A percentile compares a stretch with the other conserved stretches of the same genome.
phyloP scores from a whole-genome alignment of 30 jellyfish, hydroid and myxozoan species.

The Aurelia aurita region DNA sequence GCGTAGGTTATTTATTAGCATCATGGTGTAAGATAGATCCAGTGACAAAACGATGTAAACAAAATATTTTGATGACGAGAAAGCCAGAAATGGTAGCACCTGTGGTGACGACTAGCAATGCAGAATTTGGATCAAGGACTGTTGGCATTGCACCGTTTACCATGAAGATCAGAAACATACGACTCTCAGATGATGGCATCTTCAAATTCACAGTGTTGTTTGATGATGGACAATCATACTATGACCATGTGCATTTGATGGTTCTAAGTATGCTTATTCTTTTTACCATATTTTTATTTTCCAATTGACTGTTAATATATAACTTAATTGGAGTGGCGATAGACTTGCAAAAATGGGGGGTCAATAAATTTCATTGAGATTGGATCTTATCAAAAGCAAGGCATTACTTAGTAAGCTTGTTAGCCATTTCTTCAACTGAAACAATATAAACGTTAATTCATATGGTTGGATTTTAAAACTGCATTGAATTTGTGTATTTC shows the following conservation, averaged over 20 bases:
- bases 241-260: slow-evolving; percentile 48
- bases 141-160: slow-evolving; percentile 29
- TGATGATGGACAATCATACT: slow-evolving; percentile 25
- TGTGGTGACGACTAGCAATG: slow-evolving; percentile 9
- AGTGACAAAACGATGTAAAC: slow-evolving; percentile 18
- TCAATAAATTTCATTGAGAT: too few species aligned
- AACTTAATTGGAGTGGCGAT: neutral
- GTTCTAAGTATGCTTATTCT: slow-evolving; percentile 52
- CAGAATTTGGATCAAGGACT: slow-evolving; percentile 56
- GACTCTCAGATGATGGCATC: slow-evolving; percentile 65
- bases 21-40: slow-evolving; percentile 61
- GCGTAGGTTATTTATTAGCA: slow-evolving; percentile 16
- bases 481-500: too few species aligned
- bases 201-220: slow-evolving; percentile 27
- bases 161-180: slow-evolving; percentile 49
- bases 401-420: too few species aligned
- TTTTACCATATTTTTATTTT: neutral
- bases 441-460: too few species aligned
- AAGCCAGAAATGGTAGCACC: slow-evolving; percentile 13
- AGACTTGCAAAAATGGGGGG: too few species aligned
- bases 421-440: too few species aligned
- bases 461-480: too few species aligned
- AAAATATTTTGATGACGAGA: slow-evolving; percentile 43
- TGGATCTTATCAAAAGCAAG: too few species aligned
- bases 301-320: neutral